phyloP scores from a whole-genome alignment of 2,113 vertebrate genomes.

The Lathamus discolor region DNA sequence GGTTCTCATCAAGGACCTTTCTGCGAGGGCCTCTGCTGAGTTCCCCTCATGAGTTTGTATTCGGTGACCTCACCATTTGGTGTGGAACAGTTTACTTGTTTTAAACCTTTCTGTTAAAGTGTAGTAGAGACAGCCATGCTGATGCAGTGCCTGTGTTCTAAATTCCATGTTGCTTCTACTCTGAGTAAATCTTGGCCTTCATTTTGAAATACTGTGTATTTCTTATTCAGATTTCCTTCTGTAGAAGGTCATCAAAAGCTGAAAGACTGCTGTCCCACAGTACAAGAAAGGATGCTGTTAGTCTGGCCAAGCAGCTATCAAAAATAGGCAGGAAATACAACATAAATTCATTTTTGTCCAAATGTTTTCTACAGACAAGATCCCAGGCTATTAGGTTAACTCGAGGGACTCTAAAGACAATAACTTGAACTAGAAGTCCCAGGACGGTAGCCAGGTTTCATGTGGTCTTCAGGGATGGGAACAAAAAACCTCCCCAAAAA shows the following conservation, averaged over 20 bases:
- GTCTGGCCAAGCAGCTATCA: conserved; percentile 29
- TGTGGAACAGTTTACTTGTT: background rate
- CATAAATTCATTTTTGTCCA: conserved; percentile 32
- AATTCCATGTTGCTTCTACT: background rate
- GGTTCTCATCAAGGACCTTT: background rate
- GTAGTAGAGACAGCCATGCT: background rate
- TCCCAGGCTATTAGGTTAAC: conserved; percentile 49
- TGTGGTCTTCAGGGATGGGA: conserved; percentile 23
- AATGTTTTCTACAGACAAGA: conserved; percentile 44
- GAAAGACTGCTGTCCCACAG: conserved; percentile 3
- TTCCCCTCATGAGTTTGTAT: fast-evolving
- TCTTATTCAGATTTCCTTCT: background rate
- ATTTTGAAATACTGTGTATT: background rate
- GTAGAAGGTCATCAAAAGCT: background rate
- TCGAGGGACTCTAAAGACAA: conserved; percentile 27
- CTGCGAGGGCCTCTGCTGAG: background rate
- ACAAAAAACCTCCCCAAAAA: conserved; percentile 20
- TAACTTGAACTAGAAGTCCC: conserved; percentile 43
- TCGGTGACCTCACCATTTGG: background rate
- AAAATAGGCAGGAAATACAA: conserved; percentile 39
- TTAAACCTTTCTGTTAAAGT: background rate
- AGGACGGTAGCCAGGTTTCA: conserved; percentile 61
- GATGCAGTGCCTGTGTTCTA: background rate
- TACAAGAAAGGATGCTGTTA: background rate
- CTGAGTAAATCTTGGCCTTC: background rate